Evolutionary conservation across 2,113 vertebrate species (phyloP).

Genomic region (Ceratotherium simum): DNA sequence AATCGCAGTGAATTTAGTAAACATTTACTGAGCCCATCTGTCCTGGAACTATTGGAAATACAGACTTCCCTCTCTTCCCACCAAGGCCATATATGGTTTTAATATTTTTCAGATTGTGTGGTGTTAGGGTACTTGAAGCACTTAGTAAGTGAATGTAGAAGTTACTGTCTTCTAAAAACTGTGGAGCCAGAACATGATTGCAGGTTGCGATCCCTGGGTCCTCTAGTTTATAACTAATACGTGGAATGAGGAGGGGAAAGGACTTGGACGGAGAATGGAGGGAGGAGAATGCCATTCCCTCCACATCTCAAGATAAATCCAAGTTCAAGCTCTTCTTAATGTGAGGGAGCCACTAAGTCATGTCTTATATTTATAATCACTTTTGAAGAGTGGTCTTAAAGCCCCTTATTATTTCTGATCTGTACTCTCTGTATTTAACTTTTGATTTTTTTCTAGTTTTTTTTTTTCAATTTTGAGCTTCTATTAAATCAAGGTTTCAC

Average conservation of each 20-base stretch:
- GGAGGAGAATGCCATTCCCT: neutral
- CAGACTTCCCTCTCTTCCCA: neutral
- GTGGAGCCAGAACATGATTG: neutral
- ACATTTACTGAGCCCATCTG: neutral
- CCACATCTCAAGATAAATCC: neutral
- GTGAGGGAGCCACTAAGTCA: neutral
- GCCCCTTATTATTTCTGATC: neutral
- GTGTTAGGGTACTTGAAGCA: neutral
- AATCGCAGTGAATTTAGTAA: neutral
- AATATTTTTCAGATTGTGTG: constrained; percentile 37
- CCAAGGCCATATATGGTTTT: neutral
- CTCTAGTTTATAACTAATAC: constrained; percentile 1
- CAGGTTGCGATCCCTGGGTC: neutral
- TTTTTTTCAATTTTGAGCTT: constrained; percentile 29
- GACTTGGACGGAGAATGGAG: neutral
- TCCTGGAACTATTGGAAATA: neutral
- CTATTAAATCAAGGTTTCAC: constrained; percentile 56
- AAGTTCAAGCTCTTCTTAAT: neutral
- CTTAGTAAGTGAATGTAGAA: neutral
- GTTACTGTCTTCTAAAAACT: neutral
- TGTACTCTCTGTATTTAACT: constrained; percentile 40
- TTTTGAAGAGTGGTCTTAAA: neutral
- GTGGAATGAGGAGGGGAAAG: neutral
- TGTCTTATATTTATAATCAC: neutral
- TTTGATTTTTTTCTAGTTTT: neutral